These are phyloP conservation scores for Aurelia sp. DNA, from an alignment of 30 jellyfish, hydroid and myxozoan genomes.

Conservation along the genomic window DNA sequence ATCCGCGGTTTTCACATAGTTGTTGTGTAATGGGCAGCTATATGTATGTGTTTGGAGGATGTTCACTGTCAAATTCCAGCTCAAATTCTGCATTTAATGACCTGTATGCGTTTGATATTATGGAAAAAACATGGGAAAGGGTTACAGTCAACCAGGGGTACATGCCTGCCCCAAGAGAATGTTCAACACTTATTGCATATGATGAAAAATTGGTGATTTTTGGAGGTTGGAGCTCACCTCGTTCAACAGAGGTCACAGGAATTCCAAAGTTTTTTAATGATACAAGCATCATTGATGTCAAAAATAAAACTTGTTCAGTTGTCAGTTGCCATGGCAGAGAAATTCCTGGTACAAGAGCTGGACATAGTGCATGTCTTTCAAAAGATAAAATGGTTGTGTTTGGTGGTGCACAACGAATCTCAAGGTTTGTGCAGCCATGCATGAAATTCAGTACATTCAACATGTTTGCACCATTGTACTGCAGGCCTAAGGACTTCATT, in stretches of 20 bases:
- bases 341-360: constrained; percentile 89
- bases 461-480: too few relatives aligned
- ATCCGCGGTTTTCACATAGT: constrained; percentile 87
- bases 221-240: constrained; percentile 99
- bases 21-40: constrained; percentile 65
- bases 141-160: constrained; percentile 74
- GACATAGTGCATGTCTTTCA: constrained; percentile 88
- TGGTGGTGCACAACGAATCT: constrained; percentile 96
- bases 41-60: constrained; percentile 90
- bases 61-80: constrained; percentile 71
- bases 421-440: constrained; percentile 50
- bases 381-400: constrained; percentile 79
- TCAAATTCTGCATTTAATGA: constrained; percentile 86
- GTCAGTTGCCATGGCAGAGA: not conserved
- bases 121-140: constrained; percentile 73
- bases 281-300: constrained; percentile 64
- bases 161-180: constrained; percentile 96
- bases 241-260: constrained; percentile 70
- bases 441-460: too few relatives aligned
- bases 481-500: too few relatives aligned
- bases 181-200: constrained; percentile 82
- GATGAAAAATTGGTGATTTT: constrained; percentile 66
- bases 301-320: constrained; percentile 46
- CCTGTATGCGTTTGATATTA: constrained; percentile 71
- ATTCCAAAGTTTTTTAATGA: constrained; percentile 90